These are phyloP conservation scores for Drosophila prolongata DNA, from an alignment of 2,888 invertebrate species.

Conservation along the genomic window DNA sequence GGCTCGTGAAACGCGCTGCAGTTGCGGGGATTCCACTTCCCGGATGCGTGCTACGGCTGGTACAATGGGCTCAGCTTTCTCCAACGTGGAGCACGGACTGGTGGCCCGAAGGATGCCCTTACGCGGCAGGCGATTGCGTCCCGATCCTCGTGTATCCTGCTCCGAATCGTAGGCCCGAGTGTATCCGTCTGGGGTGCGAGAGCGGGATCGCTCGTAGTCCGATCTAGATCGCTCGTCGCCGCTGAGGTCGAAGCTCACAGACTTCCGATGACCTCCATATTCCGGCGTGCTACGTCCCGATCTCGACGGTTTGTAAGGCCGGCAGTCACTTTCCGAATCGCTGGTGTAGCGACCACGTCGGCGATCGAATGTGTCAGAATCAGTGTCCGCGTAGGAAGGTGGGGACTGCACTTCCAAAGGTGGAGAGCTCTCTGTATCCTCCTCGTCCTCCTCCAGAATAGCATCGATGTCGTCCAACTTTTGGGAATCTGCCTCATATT, in stretches of 20 bases:
- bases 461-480: constrained; percentile 57
- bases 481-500: constrained; percentile 44
- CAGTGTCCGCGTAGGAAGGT: constrained; percentile 72
- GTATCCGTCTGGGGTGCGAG: constrained; percentile 53
- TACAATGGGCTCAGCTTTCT: constrained; percentile 74
- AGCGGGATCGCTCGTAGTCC: constrained; percentile 81
- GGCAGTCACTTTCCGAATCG: constrained; percentile 82
- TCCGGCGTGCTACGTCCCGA: constrained; percentile 83
- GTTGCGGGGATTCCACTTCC: constrained; percentile 81
- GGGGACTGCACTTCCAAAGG: constrained; percentile 66
- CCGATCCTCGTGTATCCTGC: constrained; percentile 75
- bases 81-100: constrained; percentile 82
- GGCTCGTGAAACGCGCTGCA: constrained; percentile 73
- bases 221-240: constrained; percentile 83
- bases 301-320: constrained; percentile 61
- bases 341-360: constrained; percentile 74
- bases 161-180: constrained; percentile 82
- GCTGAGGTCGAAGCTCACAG: constrained; percentile 84
- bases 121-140: constrained; percentile 67
- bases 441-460: constrained; percentile 56
- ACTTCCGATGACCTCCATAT: constrained; percentile 82
- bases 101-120: constrained; percentile 83
- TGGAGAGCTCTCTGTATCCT: constrained; percentile 55
- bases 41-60: constrained; percentile 82
- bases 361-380: constrained; percentile 76